Percentiles rank a stretch among this genome's conserved stretches.
These are phyloP conservation scores for Melinaea menophilus DNA, from an alignment of 2,888 invertebrate genomes.

Conservation along the genomic window DNA sequence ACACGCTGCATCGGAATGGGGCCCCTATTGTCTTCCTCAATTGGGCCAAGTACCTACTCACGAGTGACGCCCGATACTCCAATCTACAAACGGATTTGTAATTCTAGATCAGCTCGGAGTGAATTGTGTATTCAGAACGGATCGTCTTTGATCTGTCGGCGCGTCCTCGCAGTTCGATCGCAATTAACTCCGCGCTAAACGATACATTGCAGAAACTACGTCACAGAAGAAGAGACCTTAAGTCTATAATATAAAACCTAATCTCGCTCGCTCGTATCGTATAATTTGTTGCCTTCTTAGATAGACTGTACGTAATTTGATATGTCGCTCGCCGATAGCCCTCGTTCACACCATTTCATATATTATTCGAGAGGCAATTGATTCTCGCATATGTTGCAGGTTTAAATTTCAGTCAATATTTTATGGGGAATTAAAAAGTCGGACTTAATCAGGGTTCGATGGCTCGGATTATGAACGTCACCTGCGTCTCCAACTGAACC, in stretches of 20 bases:
- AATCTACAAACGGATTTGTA: slow-evolving; percentile 37
- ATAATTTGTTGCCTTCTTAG: slow-evolving; percentile 15
- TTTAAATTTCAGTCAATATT: slow-evolving; percentile 21
- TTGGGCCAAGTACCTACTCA: slow-evolving; percentile 6
- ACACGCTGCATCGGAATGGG: background rate
- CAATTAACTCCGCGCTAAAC: slow-evolving; percentile 29
- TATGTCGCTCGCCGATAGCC: slow-evolving; percentile 38
- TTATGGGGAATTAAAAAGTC: slow-evolving; percentile 16
- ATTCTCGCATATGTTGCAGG: slow-evolving; percentile 24
- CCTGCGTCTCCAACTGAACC: background rate
- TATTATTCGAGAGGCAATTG: slow-evolving; percentile 32
- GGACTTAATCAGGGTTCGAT: slow-evolving; percentile 2
- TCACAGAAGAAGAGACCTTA: slow-evolving; percentile 23
- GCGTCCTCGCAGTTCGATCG: slow-evolving; percentile 43
- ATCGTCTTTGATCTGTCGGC: slow-evolving; percentile 42
- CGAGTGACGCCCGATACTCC: slow-evolving; percentile 25
- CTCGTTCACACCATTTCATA: slow-evolving; percentile 39
- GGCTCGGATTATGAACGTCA: background rate
- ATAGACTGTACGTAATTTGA: slow-evolving; percentile 33
- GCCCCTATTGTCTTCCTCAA: slow-evolving; percentile 2
- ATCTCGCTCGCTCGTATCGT: slow-evolving; percentile 8
- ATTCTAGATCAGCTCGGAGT: slow-evolving; percentile 38
- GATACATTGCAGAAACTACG: slow-evolving; percentile 21
- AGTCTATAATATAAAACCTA: slow-evolving; percentile 7
- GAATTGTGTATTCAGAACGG: slow-evolving; percentile 51